Evolutionary conservation across 2,888 invertebrate species (phyloP).

Genomic region (Embidobia sp.): DNA sequence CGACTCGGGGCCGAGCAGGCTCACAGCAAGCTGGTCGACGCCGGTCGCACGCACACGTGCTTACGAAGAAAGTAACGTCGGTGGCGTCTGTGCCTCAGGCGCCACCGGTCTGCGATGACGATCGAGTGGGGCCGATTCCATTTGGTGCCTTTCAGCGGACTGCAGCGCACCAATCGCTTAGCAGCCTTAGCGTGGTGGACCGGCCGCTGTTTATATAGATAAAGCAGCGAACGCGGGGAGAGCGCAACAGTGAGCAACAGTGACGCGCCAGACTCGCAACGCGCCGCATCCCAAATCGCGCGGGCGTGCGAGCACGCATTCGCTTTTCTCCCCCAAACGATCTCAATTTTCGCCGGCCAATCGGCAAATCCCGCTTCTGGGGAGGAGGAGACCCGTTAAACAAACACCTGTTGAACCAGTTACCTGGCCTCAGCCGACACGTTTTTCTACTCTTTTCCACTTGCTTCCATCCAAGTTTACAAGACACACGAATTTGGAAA

Average conservation of each 20-base stretch:
- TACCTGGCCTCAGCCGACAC: too few relatives aligned
- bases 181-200: constrained; percentile 50
- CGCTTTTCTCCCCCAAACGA: neutral
- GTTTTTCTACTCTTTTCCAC: too few relatives aligned
- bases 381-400: too few relatives aligned
- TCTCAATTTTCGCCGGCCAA: too few relatives aligned
- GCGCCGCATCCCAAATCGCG: constrained; percentile 33
- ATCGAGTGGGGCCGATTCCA: constrained; percentile 60
- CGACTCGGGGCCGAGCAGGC: too few relatives aligned
- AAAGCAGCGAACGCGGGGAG: constrained; percentile 21
- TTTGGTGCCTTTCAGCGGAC: constrained; percentile 55
- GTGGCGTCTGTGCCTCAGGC: constrained; percentile 65
- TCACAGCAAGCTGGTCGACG: constrained; percentile 15
- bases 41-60: constrained; percentile 12
- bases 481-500: too few relatives aligned
- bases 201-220: constrained; percentile 60
- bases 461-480: too few relatives aligned
- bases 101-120: constrained; percentile 53
- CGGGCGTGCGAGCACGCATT: constrained; percentile 21
- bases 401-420: too few relatives aligned
- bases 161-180: constrained; percentile 60
- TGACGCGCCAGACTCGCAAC: constrained; percentile 49
- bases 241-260: too few relatives aligned
- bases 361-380: too few relatives aligned
- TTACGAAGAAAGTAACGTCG: constrained; percentile 55